phyloP scores from a whole-genome alignment of 2,888 invertebrate species.

The Dolichopus griseipennis region DNA sequence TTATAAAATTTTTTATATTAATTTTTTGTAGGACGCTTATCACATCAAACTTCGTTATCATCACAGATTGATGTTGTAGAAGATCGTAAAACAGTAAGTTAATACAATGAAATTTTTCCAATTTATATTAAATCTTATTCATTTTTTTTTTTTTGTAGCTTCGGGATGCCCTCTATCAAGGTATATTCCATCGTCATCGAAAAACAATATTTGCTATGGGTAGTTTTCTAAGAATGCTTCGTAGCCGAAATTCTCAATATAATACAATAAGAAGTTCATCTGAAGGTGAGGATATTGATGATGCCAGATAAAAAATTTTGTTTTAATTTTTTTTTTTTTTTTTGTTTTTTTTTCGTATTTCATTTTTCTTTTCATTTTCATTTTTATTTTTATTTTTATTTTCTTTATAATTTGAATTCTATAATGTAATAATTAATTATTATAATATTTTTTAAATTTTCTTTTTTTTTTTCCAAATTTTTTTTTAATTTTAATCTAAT shows the following conservation, averaged over 20 bases:
- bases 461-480: too few species aligned
- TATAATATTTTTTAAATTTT: background rate
- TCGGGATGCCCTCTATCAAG: slow-evolving; percentile 65
- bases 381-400: background rate
- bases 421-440: background rate
- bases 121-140: too few species aligned
- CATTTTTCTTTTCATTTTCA: background rate
- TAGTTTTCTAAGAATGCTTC: slow-evolving; percentile 64
- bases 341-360: background rate
- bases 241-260: slow-evolving; percentile 65
- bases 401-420: background rate
- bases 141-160: slow-evolving; percentile 18
- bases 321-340: background rate
- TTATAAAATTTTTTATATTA: too few species aligned
- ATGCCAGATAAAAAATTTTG: slow-evolving; percentile 39
- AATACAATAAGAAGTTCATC: slow-evolving; percentile 57
- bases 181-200: slow-evolving; percentile 67
- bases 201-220: slow-evolving; percentile 68
- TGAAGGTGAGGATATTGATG: slow-evolving; percentile 43
- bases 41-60: slow-evolving; percentile 53
- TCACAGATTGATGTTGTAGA: slow-evolving; percentile 55
- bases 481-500: too few species aligned
- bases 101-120: background rate
- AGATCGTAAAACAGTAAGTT: slow-evolving; percentile 54
- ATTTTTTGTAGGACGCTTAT: slow-evolving; percentile 42